Evolutionary conservation across 37 sponge, comb jelly and placozoan genomes (phyloP), one percentile per base, ranked within the genome.

Genomic region (Crambe crambe): DNA sequence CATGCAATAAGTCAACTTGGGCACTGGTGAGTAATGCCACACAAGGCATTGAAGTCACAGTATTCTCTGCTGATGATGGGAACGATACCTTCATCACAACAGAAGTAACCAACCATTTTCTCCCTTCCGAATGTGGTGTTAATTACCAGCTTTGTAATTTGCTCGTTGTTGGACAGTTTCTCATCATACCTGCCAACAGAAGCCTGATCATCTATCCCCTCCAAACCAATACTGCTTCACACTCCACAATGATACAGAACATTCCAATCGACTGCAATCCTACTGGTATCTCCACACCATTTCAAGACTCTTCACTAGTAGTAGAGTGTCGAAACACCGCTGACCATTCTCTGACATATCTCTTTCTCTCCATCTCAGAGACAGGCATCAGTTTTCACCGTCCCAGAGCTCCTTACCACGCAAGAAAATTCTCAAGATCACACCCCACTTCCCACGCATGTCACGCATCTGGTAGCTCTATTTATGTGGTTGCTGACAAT

Each of bases 51-150:
- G n/a, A n/a, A n/a, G n/a, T n/a, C n/a, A n/a, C n/a, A n/a, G n/a
- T n/a, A n/a, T n/a, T n/a, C 51, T 15, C 51, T 47, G 51, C 12
- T 47, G 10, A 47, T 15, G 12, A 15, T 12, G 12, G 51, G 6
- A 47, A 12, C 51, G 10, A n/a, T n/a, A n/a, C n/a, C n/a, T n/a
- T n/a, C n/a, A n/a, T n/a, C n/a, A n/a, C n/a, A n/a, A n/a, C n/a
- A n/a, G n/a, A n/a, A n/a, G n/a, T n/a, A n/a, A 20, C 12, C 31
- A 27, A 62, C 31, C 63, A 8, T 20, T 62, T 30, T 18, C 63
- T 62, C 6, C 63, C 63, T 23, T 27, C 63, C 6, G 63, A 62
- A 62, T 62, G 63, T 62, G 30, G 63, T 30, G 63, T 62, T 62
- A 23, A 62, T 62, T 27, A 62, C 15, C 63, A 30, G 63, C 6